Evolutionary conservation across 2,113 vertebrate species (phyloP), one percentile per base, ranked within the genome.

Genomic region (Rostratula benghalensis): DNA sequence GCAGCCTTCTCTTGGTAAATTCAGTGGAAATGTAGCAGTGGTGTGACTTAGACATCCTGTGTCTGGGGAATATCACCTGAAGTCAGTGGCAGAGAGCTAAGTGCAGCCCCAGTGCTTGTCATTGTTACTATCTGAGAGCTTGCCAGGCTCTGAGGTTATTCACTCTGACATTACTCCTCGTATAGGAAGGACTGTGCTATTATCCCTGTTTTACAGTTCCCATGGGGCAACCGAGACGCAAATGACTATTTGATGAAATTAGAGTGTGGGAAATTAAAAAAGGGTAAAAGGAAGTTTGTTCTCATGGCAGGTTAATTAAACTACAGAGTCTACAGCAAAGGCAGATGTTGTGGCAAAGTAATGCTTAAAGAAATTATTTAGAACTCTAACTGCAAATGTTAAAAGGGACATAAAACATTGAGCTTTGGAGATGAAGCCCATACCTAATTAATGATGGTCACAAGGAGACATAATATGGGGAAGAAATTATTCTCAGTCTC

Each of bases 231-330:
- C n/a, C 0, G 6, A 94, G 78, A 69, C 75, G 79, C 74, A 67
- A 88, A 94, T 93, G 75, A 73, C 75, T 65, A 5, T 67, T 50
- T 6, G 19, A 93, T 74, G 43, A 90, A 91, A 93, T 90, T 80
- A 94, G 89, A 59, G 37, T 80, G 41, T 87, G 60, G 67, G 67
- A 76, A 92, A 94, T 95, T 86, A 80, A 92, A 88, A 92, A 94
- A 76, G 63, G 8, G 41, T 71, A 75, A 73, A 75, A 79, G 37
- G 54, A 81, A 79, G 75, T 95, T 87, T 85, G 78, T 92, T 96
- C 57, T 89, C 15, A 1, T 69, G 80, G 67, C 71, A 83, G 64
- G 48, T 94, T 91, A 95, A 94, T 94, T 93, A 93, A 93, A 70
- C 59, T 75, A 57, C 27, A 67, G 43, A 51, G 57, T 43, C 71